Evolutionary conservation across 2,888 invertebrate genomes (phyloP).

Genomic region (Idaea dimidiata): DNA sequence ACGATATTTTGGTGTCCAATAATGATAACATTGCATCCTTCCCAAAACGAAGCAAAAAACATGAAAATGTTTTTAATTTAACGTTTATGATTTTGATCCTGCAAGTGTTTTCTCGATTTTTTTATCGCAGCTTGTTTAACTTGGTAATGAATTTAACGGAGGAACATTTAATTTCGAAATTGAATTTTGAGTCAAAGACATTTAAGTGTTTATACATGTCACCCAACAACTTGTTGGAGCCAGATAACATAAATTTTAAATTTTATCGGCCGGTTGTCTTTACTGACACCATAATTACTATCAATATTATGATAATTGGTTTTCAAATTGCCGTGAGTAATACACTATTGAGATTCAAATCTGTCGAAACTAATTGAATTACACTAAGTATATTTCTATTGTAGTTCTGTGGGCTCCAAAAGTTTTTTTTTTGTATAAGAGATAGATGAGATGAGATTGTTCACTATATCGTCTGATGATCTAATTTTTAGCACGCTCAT

Average conservation of each 20-base stretch:
- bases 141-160: conserved; percentile 45
- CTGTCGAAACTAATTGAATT: not conserved
- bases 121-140: conserved; percentile 38
- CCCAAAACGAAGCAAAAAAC: conserved; percentile 9
- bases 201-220: conserved; percentile 59
- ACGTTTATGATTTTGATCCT: conserved; percentile 11
- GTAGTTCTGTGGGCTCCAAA: too few species aligned
- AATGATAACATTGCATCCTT: conserved; percentile 30
- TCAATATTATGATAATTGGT: not conserved
- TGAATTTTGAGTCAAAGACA: conserved; percentile 45
- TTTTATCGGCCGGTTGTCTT: conserved; percentile 25
- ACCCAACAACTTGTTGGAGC: conserved; percentile 40
- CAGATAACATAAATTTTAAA: conserved; percentile 37
- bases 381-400: too few species aligned
- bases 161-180: conserved; percentile 44
- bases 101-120: conserved; percentile 13
- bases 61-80: not conserved
- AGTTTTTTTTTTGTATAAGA: too few species aligned
- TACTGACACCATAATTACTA: not conserved
- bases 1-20: conserved; percentile 15
- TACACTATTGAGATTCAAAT: conserved; percentile 7
- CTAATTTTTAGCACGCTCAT: too few species aligned
- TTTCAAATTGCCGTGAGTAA: not conserved
- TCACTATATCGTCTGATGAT: too few species aligned
- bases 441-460: too few species aligned